Conservation (phyloP, 1,140 invertebrate genomes). For the Trachelipus rathkii region DNA sequence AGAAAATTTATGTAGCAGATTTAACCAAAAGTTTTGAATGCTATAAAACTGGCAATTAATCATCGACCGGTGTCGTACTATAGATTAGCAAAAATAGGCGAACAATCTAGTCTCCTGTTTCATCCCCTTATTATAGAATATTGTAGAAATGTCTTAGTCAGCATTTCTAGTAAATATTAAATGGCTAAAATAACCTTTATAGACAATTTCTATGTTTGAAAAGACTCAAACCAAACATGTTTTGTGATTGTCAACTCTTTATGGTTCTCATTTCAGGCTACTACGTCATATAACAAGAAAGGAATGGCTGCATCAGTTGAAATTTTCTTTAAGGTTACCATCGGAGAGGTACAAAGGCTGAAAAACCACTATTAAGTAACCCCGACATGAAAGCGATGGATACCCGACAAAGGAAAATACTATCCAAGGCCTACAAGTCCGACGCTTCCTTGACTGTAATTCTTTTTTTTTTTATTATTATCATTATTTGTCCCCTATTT, state of each 20-base stretch:
- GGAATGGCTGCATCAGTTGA: background rate
- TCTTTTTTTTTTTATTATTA: too few species aligned
- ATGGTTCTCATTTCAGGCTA: background rate
- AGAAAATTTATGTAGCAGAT: too few species aligned
- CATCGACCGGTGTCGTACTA: background rate
- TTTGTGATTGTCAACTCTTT: background rate
- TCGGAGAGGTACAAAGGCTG: background rate
- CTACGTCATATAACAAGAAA: background rate
- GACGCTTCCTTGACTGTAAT: too few species aligned
- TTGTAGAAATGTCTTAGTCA: background rate
- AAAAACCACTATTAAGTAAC: conserved; percentile 2
- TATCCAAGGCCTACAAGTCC: too few species aligned
- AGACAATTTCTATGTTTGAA: background rate
- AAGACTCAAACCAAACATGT: background rate
- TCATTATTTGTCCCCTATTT: too few species aligned
- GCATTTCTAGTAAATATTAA: background rate
- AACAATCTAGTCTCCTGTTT: background rate
- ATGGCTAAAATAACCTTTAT: background rate
- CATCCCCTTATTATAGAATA: background rate
- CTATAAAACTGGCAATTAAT: too few species aligned
- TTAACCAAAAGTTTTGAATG: too few species aligned
- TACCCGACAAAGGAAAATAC: too few species aligned
- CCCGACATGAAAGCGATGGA: background rate
- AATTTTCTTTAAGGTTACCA: conserved; percentile 1
- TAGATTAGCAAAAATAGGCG: background rate